Conservation (phyloP, 2,797 vertebrate species). For the Australoheros facetus region DNA sequence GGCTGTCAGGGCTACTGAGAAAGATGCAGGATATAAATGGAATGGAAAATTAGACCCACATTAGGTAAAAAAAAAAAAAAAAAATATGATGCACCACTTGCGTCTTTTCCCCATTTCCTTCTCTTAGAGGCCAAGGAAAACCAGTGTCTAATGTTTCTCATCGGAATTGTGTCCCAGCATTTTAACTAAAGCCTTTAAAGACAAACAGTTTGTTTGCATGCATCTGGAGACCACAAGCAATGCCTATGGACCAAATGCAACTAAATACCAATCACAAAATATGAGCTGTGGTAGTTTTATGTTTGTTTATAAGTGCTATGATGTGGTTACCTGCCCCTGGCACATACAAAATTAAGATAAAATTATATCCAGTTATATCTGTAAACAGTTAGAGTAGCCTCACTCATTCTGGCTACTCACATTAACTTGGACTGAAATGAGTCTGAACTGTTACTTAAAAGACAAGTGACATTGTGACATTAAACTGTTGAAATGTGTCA, state of each 20-base stretch:
- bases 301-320: background rate
- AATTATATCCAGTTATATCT: background rate
- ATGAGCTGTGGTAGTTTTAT: background rate
- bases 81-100: constrained; percentile 62
- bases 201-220: constrained; percentile 17
- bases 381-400: background rate
- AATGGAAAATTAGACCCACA: constrained; percentile 77
- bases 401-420: background rate
- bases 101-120: constrained; percentile 63
- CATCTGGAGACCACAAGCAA: constrained; percentile 18
- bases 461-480: too few relatives aligned
- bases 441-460: too few relatives aligned
- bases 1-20: constrained; percentile 35
- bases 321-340: background rate
- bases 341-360: background rate
- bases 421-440: background rate
- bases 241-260: constrained; percentile 24
- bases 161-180: constrained; percentile 65
- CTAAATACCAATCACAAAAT: constrained; percentile 12
- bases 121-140: constrained; percentile 56
- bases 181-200: constrained; percentile 35
- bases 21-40: constrained; percentile 75
- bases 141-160: constrained; percentile 73
- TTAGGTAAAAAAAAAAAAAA: constrained; percentile 50
- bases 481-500: too few relatives aligned